These are phyloP conservation scores for Phalacrocorax aristotelis DNA, from an alignment of 2,113 vertebrate genomes.

Conservation along the genomic window DNA sequence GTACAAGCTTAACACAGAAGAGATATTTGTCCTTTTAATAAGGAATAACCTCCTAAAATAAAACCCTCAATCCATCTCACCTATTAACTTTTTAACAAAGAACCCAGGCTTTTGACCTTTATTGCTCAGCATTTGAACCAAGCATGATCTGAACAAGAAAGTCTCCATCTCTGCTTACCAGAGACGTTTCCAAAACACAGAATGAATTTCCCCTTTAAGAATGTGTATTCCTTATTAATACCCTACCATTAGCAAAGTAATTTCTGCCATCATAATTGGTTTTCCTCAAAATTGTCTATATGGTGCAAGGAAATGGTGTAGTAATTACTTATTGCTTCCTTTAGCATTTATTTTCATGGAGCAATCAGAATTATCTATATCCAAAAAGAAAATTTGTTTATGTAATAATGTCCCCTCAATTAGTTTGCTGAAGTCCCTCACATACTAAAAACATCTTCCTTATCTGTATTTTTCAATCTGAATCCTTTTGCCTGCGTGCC, in stretches of 20 bases:
- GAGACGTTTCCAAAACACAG: background rate
- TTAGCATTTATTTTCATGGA: background rate
- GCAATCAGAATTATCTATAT: background rate
- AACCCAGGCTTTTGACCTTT: background rate
- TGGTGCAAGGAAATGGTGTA: background rate
- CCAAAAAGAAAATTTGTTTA: background rate
- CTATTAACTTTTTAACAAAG: background rate
- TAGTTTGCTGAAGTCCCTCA: background rate
- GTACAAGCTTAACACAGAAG: background rate
- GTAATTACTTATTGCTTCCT: background rate
- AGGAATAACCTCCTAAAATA: background rate
- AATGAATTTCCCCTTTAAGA: background rate
- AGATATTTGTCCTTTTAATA: background rate
- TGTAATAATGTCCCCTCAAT: background rate
- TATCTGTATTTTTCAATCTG: background rate
- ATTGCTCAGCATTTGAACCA: background rate
- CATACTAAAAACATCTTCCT: background rate
- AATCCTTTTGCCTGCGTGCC: background rate
- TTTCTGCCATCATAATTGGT: background rate
- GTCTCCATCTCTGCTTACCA: background rate
- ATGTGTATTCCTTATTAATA: background rate
- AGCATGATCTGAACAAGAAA: background rate
- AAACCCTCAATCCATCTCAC: background rate
- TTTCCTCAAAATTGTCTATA: background rate
- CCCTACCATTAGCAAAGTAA: background rate